phyloP scores from a whole-genome alignment of 2,888 invertebrate genomes.

The Pyrrhosoma nymphula region DNA sequence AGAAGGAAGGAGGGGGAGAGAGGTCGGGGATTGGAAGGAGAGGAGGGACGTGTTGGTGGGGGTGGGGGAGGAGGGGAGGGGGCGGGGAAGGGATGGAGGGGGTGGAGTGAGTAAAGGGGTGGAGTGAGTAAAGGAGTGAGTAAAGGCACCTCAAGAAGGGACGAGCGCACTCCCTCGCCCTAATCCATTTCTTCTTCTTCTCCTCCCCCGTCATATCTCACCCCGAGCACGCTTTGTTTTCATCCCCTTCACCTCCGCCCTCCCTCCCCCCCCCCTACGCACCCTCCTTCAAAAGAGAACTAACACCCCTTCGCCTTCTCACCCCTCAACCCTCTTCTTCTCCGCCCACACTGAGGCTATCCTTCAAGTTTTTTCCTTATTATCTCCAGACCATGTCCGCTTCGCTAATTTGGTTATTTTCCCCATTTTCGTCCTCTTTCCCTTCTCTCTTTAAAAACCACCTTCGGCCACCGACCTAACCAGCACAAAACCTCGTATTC shows the following conservation, averaged over 20 bases:
- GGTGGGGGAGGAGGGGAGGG: background rate
- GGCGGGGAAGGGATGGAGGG: background rate
- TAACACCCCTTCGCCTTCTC: background rate
- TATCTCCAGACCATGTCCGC: slow-evolving; percentile 66
- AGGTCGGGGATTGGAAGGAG: background rate
- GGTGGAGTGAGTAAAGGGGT: background rate
- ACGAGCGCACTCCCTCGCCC: slow-evolving; percentile 26
- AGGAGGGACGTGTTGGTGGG: background rate
- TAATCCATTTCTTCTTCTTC: slow-evolving; percentile 62
- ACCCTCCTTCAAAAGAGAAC: background rate
- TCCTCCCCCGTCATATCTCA: slow-evolving; percentile 50
- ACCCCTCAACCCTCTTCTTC: background rate
- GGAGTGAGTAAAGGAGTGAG: background rate
- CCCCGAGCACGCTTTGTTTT: slow-evolving; percentile 63
- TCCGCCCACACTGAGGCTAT: slow-evolving; percentile 30
- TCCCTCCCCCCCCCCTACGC: background rate
- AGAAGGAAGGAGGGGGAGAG: background rate
- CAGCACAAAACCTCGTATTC: background rate
- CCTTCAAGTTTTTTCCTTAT: slow-evolving; percentile 56
- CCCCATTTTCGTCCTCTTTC: slow-evolving; percentile 30
- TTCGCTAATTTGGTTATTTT: slow-evolving; percentile 66
- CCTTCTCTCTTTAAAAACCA: background rate
- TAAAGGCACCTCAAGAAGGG: background rate
- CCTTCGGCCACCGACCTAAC: background rate
- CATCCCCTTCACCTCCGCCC: background rate